Percentiles rank a stretch among this genome's conserved stretches.
phyloP scores from a whole-genome alignment of 1,140 invertebrate species.

The Trichonephila inaurata region DNA sequence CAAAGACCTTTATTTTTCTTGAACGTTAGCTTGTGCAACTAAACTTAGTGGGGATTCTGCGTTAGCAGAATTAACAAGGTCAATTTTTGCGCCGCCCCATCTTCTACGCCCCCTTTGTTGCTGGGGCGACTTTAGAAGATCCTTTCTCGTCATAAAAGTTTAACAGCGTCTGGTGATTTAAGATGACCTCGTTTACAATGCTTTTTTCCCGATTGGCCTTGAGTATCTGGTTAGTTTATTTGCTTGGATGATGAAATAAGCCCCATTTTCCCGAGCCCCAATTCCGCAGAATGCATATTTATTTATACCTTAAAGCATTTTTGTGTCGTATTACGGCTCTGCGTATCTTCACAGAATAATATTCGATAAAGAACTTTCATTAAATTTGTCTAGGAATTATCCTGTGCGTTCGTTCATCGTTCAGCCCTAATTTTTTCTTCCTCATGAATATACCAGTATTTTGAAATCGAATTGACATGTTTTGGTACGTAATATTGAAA shows the following conservation, averaged over 20 bases:
- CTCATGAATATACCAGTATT: neutral
- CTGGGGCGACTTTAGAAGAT: neutral
- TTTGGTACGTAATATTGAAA: too few relatives aligned
- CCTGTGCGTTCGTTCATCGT: neutral
- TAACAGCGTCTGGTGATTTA: slow-evolving; percentile 5
- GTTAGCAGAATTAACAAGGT: neutral
- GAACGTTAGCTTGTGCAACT: neutral
- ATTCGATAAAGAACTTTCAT: neutral
- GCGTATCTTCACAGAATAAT: neutral
- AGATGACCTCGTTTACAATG: neutral
- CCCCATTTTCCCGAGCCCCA: neutral
- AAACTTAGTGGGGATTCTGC: neutral
- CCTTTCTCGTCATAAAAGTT: neutral
- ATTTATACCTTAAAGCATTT: neutral
- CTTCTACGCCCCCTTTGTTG: neutral
- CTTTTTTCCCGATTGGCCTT: neutral
- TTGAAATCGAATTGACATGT: too few relatives aligned
- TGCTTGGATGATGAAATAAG: neutral
- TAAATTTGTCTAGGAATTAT: neutral
- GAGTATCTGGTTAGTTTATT: neutral
- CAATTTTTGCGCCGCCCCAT: neutral
- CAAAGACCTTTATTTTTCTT: neutral
- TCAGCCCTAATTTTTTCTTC: neutral
- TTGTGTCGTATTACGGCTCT: neutral
- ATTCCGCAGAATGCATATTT: neutral